Conservation (phyloP, 1,140 invertebrate species). For the Bombus cullumanus region DNA sequence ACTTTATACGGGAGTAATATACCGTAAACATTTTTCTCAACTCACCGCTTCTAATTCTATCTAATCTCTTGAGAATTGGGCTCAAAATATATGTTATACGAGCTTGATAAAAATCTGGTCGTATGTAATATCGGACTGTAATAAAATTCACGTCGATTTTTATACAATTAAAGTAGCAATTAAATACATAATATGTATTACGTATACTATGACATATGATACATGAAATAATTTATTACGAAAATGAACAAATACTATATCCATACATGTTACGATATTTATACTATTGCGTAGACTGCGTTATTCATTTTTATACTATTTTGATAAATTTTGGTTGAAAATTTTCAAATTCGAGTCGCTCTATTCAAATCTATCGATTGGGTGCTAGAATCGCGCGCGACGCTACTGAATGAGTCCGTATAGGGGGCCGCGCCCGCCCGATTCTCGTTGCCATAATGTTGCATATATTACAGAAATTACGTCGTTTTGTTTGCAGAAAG, state of each 20-base stretch:
- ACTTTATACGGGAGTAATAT: not conserved
- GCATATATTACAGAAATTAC: constrained; percentile 63
- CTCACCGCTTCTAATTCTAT: not conserved
- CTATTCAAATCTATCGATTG: not conserved
- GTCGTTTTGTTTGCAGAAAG: constrained; percentile 15
- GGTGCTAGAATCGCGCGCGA: not conserved
- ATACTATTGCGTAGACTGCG: no score
- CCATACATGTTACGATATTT: not conserved
- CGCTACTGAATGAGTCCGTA: constrained; percentile 54
- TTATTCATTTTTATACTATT: not conserved
- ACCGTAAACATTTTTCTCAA: not conserved
- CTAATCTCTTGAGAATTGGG: not conserved
- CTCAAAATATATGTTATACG: not conserved
- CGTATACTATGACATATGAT: not conserved
- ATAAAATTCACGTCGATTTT: not conserved
- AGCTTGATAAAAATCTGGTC: not conserved
- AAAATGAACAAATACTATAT: not conserved
- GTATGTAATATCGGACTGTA: no score
- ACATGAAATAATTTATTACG: not conserved
- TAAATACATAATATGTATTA: not conserved
- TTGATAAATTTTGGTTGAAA: not conserved
- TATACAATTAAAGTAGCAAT: no score
- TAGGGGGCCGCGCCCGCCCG: constrained; percentile 68
- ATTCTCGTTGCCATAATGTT: constrained; percentile 65
- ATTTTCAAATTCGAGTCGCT: not conserved